Evolutionary conservation across 2,797 vertebrate species (phyloP).

Genomic region (Falco concolor): DNA sequence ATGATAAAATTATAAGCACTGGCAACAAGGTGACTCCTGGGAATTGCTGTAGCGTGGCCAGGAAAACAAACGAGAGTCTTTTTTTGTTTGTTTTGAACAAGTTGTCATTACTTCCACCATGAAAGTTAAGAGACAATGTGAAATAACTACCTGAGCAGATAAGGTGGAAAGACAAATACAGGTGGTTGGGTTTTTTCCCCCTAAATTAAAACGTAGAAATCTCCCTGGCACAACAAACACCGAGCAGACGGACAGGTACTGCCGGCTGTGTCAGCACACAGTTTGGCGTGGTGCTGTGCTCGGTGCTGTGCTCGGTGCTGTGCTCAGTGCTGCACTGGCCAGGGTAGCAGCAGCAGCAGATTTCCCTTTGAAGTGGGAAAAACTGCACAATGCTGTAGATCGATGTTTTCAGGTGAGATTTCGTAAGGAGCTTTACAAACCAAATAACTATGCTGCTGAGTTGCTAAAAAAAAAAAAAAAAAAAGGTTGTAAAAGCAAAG

Average conservation of each 20-base stretch:
- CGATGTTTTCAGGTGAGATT: conserved; percentile 5
- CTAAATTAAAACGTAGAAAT: neutral
- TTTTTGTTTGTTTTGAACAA: neutral
- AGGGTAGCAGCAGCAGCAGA: neutral
- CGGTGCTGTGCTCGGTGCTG: neutral
- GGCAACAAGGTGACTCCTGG: neutral
- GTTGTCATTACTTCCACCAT: neutral
- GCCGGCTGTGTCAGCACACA: neutral
- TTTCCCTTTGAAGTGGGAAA: neutral
- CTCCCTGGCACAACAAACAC: neutral
- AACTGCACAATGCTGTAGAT: neutral
- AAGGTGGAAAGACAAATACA: neutral
- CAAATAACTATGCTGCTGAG: neutral
- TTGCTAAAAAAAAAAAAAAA: neutral
- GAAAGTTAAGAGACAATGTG: neutral
- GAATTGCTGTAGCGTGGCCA: neutral
- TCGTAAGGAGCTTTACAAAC: neutral
- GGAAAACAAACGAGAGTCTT: neutral
- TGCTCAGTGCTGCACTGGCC: neutral
- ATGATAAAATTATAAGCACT: neutral
- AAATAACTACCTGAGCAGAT: neutral
- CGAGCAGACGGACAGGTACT: neutral
- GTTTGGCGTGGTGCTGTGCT: neutral
- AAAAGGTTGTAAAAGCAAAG: conserved; percentile 2
- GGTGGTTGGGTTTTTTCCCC: no score